Base-by-base conservation (phyloP, 2,113 vertebrate species). In the Phocoena phocoena region DNA sequence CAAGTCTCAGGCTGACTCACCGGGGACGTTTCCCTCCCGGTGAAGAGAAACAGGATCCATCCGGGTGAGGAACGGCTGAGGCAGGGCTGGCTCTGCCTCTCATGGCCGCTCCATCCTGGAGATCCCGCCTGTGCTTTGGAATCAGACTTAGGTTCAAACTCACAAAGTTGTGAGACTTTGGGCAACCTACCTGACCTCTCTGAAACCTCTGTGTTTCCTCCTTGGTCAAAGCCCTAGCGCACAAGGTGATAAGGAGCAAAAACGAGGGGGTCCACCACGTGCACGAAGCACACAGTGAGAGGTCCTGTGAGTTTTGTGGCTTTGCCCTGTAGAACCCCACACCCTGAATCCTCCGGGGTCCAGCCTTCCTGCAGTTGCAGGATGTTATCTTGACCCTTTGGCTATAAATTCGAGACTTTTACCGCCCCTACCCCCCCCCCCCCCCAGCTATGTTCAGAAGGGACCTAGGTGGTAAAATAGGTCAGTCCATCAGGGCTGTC, bases 1-100 rank as follows among this genome's bases (percentile, higher is more conserved):
- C 0, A 7, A 4, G 41, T 0, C 68, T 55, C 41, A 1, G 23
- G 79, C 28, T 1, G 2, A 3, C 74, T 47, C 0, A 0, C 36
- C 6, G 8, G n/a, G 55, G 21, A 41, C 2, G 0, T n/a, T 13
- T 20, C 0, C 31, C 38, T 25, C 85, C 23, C 23, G 4, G 47
- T 26, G 26, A 62, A 17, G 50, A 25, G 31, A 28, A 55, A 31
- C 0, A 0, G 55, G 77, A 36, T 80, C 53, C 2, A 1, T 74
- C 50, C 0, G 0, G 20, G 36, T 44, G 38, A 11, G 68, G 58
- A 4, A 5, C 12, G 80, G 14, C 41, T 0, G 8, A 65, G 77
- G 38, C n/a, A 18, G 7, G 5, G 28, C 0, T 5, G 26, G 8
- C 65, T 44, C 21, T 36, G 65, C 33, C 36, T 55, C n/a, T 26